A percentile compares a stretch with the other conserved stretches of the same genome.
Conservation (phyloP, 2,113 vertebrate genomes). For the Syrrhaptes paradoxus region DNA sequence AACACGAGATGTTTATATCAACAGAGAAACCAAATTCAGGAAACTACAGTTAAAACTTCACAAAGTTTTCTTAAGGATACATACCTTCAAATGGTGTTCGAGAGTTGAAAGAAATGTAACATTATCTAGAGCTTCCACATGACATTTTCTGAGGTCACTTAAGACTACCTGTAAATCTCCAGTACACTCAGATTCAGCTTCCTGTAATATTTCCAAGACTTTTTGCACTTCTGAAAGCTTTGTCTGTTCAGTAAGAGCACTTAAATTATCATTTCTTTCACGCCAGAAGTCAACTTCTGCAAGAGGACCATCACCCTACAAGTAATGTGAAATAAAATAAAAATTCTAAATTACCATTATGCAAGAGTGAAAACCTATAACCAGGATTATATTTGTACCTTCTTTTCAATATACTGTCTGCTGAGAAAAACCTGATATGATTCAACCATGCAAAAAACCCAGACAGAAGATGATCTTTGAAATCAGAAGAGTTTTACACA, state of each 20-base stretch:
- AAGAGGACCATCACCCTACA: constrained; percentile 83
- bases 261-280: constrained; percentile 79
- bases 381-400: not conserved
- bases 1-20: not conserved
- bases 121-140: constrained; percentile 85
- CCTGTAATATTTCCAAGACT: constrained; percentile 79
- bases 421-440: not conserved
- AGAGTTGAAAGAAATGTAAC: constrained; percentile 85
- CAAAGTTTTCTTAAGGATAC: not conserved
- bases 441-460: not conserved
- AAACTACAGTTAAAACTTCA: not conserved
- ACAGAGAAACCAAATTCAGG: not conserved
- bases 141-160: constrained; percentile 78
- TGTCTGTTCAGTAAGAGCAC: constrained; percentile 82
- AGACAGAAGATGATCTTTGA: not conserved
- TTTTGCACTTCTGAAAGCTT: constrained; percentile 81
- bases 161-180: constrained; percentile 77
- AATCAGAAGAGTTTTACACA: not conserved
- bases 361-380: not conserved
- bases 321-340: not conserved
- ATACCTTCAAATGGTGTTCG: constrained; percentile 89
- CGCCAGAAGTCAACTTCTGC: constrained; percentile 89
- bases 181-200: constrained; percentile 69
- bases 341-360: not conserved
- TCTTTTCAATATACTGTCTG: not conserved